phyloP scores from a whole-genome alignment of 2,113 vertebrate genomes.

The Melanerpes aurifrons region DNA sequence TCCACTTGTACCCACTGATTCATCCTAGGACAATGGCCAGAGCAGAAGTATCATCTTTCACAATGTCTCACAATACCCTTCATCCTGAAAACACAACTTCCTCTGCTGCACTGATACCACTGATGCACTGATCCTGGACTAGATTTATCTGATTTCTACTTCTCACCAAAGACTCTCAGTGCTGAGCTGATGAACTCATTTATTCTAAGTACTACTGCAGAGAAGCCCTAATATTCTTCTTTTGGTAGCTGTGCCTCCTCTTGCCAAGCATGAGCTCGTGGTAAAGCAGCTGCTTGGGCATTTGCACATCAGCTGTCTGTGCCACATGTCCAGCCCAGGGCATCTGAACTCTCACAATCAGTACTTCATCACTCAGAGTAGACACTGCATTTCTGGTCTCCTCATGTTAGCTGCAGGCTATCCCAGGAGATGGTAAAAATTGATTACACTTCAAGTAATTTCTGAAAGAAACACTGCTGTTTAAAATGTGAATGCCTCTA shows the following conservation, averaged over 20 bases:
- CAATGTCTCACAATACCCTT: not conserved
- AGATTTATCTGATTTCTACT: not conserved
- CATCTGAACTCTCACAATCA: not conserved
- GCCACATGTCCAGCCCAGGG: conserved; percentile 2
- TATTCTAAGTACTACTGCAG: not conserved
- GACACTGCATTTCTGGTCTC: conserved; percentile 38
- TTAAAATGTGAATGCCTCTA: conserved; percentile 32
- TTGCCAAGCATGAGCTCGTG: fast-evolving
- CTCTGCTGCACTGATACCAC: not conserved
- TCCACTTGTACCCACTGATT: not conserved
- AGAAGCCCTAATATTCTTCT: not conserved
- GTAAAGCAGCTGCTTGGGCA: not conserved
- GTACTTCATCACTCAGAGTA: not conserved
- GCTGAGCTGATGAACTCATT: not conserved
- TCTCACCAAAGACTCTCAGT: not conserved
- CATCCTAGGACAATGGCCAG: not conserved
- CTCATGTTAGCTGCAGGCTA: conserved; percentile 56
- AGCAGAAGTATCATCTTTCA: not conserved
- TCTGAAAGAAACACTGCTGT: conserved; percentile 34
- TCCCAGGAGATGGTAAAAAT: conserved; percentile 60
- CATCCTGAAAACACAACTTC: not conserved
- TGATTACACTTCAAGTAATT: conserved; percentile 64
- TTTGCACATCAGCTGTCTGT: not conserved
- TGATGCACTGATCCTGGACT: not conserved
- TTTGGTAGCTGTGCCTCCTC: not conserved